These are phyloP conservation scores for Eupithecia tripunctaria DNA, from an alignment of 2,888 invertebrate species.

Conservation along the genomic window DNA sequence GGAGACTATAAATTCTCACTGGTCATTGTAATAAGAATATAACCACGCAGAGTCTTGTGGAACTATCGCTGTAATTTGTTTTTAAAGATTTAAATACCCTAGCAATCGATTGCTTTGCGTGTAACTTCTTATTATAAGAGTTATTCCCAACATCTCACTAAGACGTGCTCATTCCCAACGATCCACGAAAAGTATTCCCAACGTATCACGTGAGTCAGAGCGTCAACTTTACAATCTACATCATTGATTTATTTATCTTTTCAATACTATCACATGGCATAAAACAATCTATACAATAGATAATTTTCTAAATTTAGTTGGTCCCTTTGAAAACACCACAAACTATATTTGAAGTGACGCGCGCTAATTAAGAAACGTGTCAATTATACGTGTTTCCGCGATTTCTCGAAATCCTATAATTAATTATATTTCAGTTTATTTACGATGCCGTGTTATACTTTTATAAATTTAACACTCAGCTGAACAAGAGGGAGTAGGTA, in stretches of 20 bases:
- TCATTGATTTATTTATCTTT: no score
- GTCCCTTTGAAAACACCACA: neutral
- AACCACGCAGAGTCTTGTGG: no score
- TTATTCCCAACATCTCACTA: no score
- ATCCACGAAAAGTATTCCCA: no score
- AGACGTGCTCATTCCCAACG: no score
- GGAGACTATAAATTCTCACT: neutral
- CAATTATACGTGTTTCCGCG: conserved; percentile 1
- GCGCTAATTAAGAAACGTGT: conserved; percentile 11
- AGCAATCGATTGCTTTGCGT: neutral
- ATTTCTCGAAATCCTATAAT: conserved; percentile 11
- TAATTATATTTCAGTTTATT: conserved; percentile 12
- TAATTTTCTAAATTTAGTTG: neutral
- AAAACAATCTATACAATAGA: no score
- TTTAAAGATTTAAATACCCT: no score
- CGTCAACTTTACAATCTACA: no score
- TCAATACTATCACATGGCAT: neutral
- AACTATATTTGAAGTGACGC: neutral
- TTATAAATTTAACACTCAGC: neutral
- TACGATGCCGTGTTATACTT: conserved; percentile 11
- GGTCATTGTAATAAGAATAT: neutral
- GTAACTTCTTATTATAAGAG: neutral
- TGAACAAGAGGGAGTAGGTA: neutral
- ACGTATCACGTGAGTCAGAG: no score
- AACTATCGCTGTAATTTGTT: no score